A percentile compares a stretch with the other conserved stretches of the same genome.
phyloP scores from a whole-genome alignment of 2,113 vertebrate genomes.

The Anguilla japonica region DNA sequence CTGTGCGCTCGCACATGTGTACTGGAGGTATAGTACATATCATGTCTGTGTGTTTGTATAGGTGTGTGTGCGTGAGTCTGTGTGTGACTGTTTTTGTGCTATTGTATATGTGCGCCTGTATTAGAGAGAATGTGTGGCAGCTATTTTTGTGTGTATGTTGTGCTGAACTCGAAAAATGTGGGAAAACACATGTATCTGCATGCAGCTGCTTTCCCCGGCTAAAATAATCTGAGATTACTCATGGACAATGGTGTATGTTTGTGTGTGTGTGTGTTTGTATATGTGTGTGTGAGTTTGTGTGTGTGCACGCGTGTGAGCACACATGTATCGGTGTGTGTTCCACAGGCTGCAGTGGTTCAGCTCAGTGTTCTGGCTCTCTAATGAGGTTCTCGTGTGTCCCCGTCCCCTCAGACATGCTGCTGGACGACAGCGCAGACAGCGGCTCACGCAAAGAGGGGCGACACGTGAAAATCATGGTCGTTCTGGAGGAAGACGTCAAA shows the following conservation, averaged over 20 bases:
- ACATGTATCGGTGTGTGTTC: too few relatives aligned
- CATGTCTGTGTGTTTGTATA: neutral
- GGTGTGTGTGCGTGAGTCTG: neutral
- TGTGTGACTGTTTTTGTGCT: conserved; percentile 1
- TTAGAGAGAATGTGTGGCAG: too few relatives aligned
- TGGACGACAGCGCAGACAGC: conserved; percentile 88
- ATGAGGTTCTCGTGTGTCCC: neutral
- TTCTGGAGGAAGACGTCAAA: conserved; percentile 79
- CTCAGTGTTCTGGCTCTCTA: too few relatives aligned
- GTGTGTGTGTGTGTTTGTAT: neutral
- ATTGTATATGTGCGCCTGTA: neutral
- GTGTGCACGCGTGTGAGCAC: neutral
- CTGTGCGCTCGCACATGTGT: neutral
- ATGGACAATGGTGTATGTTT: too few relatives aligned
- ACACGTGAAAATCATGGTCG: conserved; percentile 91
- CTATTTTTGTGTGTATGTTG: too few relatives aligned
- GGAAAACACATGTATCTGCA: too few relatives aligned
- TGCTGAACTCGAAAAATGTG: too few relatives aligned
- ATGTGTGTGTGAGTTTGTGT: neutral
- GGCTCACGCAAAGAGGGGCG: conserved; percentile 86
- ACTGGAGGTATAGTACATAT: too few relatives aligned
- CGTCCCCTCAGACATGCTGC: conserved; percentile 84
- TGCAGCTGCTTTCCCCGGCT: too few relatives aligned
- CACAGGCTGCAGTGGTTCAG: too few relatives aligned
- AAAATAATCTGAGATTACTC: too few relatives aligned